Evolutionary conservation across 1,140 invertebrate species (phyloP), one percentile per base, ranked within the genome.

Genomic region (Drosophila sp.): DNA sequence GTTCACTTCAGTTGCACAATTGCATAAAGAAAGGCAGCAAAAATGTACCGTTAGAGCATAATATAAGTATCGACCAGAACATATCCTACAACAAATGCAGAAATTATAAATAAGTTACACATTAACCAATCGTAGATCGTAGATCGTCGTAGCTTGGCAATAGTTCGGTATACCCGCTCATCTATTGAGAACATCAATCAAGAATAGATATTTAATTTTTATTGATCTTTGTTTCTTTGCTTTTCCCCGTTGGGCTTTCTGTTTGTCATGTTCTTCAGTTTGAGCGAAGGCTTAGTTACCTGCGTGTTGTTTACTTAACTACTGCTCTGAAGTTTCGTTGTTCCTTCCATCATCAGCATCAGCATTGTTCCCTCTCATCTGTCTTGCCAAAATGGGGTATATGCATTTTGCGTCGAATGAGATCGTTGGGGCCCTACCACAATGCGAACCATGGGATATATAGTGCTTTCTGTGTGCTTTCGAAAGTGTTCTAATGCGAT

Each of bases 1-100:
- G 70, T 63, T 72, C 60, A 54, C 8, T 66, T 64, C 17, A 72
- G 60, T 63, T 64, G 69, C 23, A 70, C 17, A 60, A 64, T 72
- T 40, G 17, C 17, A 17, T 47, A 27, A 25, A 27, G 33, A 62
- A 47, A 55, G 38, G 33, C 17, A 6, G 25, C 17, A 6, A 47
- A 47, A 11, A 47, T 25, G 2, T 47, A 23, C 6, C n/a, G 17
- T 7, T 47, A 23, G 10, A 38, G 1, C 4, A 0, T 0, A 8
- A 35, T 35, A 3, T 11, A 3, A 38, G 44, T 17, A 10, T 5
- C 44, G 44, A 50, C 44, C 7, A 1, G 0, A 27, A 4, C 1
- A 50, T 50, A 50, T 50, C 44, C 44, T 47, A 25, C 1, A 47
- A 4, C 6, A 44, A 1, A 11, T 7, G 2, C 1, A 1, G 33